phyloP scores from a whole-genome alignment of 2,888 invertebrate genomes.

The Bombylius discolor region DNA sequence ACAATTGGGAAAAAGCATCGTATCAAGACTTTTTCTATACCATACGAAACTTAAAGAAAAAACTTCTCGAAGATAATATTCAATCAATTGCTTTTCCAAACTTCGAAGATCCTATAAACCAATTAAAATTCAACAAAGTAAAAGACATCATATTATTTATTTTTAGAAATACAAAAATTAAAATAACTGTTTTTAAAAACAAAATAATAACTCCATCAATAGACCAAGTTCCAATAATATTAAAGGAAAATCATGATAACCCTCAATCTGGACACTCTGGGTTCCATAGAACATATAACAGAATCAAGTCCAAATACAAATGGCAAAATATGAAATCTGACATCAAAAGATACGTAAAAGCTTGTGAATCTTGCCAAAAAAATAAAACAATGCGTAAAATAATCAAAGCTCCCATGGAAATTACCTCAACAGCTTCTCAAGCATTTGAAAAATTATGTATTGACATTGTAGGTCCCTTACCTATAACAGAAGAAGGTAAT shows the following conservation, averaged over 20 bases:
- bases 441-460: conserved; percentile 22
- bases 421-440: conserved; percentile 20
- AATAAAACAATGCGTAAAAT: conserved; percentile 17
- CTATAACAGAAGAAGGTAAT: conserved; percentile 17
- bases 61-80: not conserved
- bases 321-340: conserved; percentile 25
- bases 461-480: conserved; percentile 23
- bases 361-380: conserved; percentile 22
- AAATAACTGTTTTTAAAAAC: not conserved
- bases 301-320: conserved; percentile 19
- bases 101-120: not conserved
- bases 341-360: conserved; percentile 22
- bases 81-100: not conserved
- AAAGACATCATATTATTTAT: not conserved
- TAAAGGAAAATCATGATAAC: conserved; percentile 9
- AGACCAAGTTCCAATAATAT: conserved; percentile 3
- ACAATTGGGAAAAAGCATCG: not conserved
- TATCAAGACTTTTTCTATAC: not conserved
- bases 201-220: not conserved
- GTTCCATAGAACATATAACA: conserved; percentile 13
- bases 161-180: conserved; percentile 1
- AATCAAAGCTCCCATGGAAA: conserved; percentile 22
- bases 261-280: conserved; percentile 3
- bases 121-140: conserved; percentile 4
- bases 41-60: not conserved